Base-by-base conservation (phyloP, 2,888 invertebrate genomes). In the Oscheius sp. region DNA sequence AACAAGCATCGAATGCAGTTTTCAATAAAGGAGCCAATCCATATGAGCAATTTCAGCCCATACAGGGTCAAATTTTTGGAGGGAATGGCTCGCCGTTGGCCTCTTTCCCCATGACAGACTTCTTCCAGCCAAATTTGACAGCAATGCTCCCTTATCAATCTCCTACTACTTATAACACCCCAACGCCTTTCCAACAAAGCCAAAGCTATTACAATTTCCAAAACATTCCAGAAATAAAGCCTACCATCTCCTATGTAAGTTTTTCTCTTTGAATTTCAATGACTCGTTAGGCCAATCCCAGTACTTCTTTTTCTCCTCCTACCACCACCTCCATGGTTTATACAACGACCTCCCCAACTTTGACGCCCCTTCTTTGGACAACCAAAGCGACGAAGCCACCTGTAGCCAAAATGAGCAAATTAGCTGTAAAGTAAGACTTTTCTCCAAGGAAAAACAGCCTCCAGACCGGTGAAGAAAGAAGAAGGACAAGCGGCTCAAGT, bases 401-500 rank as follows among this genome's bases (percentile, higher is more conserved):
- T 1, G 46, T 34, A 10, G 55, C 55, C 15, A 69, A 55, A 37
- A 64, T 69, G 69, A 64, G 64, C 64, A 69, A 69, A 33, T 31
- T 69, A 23, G 50, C 69, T 4, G 57, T 48, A 15, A 67, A 58
- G 67, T 67, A 42, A 58, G 45, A 15, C 27, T n/a, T 34, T 33
- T 8, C 6, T 57, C n/a, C 29, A n/a, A 39, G 12, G 3, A 50
- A 31, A 8, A 20, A 10, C 27, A 20, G 6, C 8, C 33, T 61
- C 27, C 34, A 68, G 68, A 61, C 61, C 68, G 10, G 23, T 61
- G 25, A 46, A 39, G 8, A 58, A 61, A 17, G 61, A 68, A 25
- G 61, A 68, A 25, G 34, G 33, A 17, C 25, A 33, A 20, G 58
- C 78, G 10, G 80, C 78, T 10, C 77, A 75, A 63, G 65, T 82